Evolutionary conservation across 2,888 invertebrate genomes (phyloP), one percentile per base, ranked within the genome.

Genomic region (Ichneumoninae sp.): DNA sequence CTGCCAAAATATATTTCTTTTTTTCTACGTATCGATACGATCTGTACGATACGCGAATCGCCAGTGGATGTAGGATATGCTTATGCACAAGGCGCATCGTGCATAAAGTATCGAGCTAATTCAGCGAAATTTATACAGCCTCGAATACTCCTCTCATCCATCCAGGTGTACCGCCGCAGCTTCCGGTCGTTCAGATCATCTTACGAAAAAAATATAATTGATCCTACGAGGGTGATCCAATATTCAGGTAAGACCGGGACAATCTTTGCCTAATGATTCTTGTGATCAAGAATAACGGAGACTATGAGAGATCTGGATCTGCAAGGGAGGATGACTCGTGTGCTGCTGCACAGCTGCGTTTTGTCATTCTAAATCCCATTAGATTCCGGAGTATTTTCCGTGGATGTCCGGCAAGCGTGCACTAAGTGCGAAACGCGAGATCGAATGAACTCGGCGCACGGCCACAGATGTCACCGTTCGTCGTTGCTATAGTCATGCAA

Each of bases 401-500:
- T 73, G 83, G 81, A 85, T 84, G 87, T 86, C 86, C 88, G 83
- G 83, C 74, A 65, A 66, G 79, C 70, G 66, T 71, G 19, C 47
- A 54, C 81, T 52, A 75, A 83, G 77, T 83, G 85, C 82, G 75
- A 85, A 82, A 71, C 50, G 76, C 76, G 76, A 81, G 84, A 83
- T 79, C 60, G 68, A 50, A 63, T 71, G 75, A 63, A 71, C 22
- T 13, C 26, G 33, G 33, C 60, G 33, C 36, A 77, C 54, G 83
- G 54, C 83, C 88, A 86, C 89, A 89, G 89, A 89, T 89, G 89
- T 89, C 89, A 89, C 85, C 83, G 82, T 82, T 79, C 71, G 83
- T 47, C 63, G 79, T 66, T 47, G 44, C 44, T 16, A 47, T 57
- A 33, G 78, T 63, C 70, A 68, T 36, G 36, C 36, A 36, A 65